Conservation (phyloP, 2,797 vertebrate species). For the Sebastes reedi region DNA sequence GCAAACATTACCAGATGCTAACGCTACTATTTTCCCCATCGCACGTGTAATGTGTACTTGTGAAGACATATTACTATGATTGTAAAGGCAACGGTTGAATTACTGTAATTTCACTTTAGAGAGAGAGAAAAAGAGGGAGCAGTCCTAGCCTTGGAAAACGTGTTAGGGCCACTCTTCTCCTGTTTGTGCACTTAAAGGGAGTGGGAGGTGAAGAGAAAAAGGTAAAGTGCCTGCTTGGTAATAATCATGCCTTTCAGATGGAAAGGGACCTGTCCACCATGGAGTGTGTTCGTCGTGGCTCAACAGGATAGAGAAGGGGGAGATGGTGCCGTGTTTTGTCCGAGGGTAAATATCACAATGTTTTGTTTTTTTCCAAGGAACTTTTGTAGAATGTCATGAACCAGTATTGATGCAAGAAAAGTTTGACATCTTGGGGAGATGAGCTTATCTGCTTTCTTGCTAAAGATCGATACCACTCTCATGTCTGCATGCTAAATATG, state of each 20-base stretch:
- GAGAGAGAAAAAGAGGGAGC: background rate
- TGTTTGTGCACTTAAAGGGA: slow-evolving; percentile 46
- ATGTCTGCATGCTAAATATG: background rate
- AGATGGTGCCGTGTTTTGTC: slow-evolving; percentile 96
- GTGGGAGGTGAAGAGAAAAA: slow-evolving; percentile 44
- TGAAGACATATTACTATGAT: slow-evolving; percentile 56
- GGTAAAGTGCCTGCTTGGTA: slow-evolving; percentile 58
- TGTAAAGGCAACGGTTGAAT: slow-evolving; percentile 54
- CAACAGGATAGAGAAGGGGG: slow-evolving; percentile 91
- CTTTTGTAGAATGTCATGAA: background rate
- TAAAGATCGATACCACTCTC: background rate
- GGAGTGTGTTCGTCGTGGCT: slow-evolving; percentile 99
- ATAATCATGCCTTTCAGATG: slow-evolving; percentile 82
- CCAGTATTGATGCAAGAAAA: background rate
- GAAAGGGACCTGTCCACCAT: slow-evolving; percentile 92
- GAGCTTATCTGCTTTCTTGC: background rate
- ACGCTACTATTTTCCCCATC: slow-evolving; percentile 10
- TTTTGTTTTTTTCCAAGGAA: background rate
- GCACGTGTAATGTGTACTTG: background rate
- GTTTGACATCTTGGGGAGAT: background rate
- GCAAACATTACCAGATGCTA: background rate
- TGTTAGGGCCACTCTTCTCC: slow-evolving; percentile 45
- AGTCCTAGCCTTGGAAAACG: slow-evolving; percentile 35
- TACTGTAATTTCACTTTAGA: slow-evolving; percentile 55
- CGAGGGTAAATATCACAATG: slow-evolving; percentile 85